Evolutionary conservation across 2,888 invertebrate genomes (phyloP).

Genomic region (Cylloceria caligata): DNA sequence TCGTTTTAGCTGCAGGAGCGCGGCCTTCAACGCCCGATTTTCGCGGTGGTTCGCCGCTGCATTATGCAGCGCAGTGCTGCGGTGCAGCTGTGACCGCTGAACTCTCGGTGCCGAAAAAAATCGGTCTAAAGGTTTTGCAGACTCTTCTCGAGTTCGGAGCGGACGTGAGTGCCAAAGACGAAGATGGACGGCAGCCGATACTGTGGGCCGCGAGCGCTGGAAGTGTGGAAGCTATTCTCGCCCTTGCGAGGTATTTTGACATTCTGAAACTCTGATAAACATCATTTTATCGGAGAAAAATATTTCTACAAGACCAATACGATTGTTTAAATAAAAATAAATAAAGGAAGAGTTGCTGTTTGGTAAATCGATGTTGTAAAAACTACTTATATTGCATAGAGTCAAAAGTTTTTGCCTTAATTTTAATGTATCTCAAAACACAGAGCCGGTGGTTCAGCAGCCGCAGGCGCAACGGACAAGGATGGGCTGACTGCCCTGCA

Average conservation of each 20-base stretch:
- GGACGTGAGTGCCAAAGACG: conserved; percentile 94
- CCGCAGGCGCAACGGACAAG: conserved; percentile 88
- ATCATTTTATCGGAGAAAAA: neutral
- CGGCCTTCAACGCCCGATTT: conserved; percentile 95
- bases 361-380: too few relatives aligned
- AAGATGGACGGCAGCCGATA: conserved; percentile 96
- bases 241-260: conserved; percentile 89
- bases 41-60: conserved; percentile 97
- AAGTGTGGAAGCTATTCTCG: conserved; percentile 95
- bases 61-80: conserved; percentile 99
- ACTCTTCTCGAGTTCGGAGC: conserved; percentile 92
- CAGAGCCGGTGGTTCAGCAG: conserved; percentile 85
- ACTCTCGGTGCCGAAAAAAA: conserved; percentile 84
- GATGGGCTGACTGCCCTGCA: conserved; percentile 98
- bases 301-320: neutral
- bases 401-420: neutral
- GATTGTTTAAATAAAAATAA: too few relatives aligned
- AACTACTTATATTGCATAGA: too few relatives aligned
- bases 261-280: neutral
- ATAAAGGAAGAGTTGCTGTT: too few relatives aligned
- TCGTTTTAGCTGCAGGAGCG: conserved; percentile 94
- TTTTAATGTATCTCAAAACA: neutral
- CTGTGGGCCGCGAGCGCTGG: conserved; percentile 99
- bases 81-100: conserved; percentile 89
- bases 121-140: conserved; percentile 92